Base-by-base conservation (phyloP, 2,113 vertebrate genomes). In the Vulpes vulpes region DNA sequence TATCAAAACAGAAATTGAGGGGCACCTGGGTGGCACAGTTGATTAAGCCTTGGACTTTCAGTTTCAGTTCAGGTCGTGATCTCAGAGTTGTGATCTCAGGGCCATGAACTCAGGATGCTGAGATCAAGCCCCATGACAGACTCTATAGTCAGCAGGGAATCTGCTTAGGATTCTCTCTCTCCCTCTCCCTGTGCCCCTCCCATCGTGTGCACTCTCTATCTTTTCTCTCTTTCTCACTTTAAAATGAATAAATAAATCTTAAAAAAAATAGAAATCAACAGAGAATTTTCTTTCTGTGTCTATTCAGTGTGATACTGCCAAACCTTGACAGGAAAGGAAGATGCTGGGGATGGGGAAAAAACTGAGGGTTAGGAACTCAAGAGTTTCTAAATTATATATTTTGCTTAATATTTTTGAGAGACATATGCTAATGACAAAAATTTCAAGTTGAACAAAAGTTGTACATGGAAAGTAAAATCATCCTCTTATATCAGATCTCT, bases 351-450 rank as follows among this genome's bases (percentile, higher is more conserved):
- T 25, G 51, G 7, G 14, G 11, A 2, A 32, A 65, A 49, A 20
- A 67, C 27, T 38, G 79, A 93, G 35, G 32, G 32, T 49, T 71
- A 55, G 35, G 35, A 82, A 86, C 32, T 69, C 30, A 79, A 82
- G 38, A 71, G 35, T 78, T 91, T 90, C 81, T 85, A 57, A 79
- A 69, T 89, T 15, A 43, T 1, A 49, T 25, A 11, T 71, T 74
- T 78, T 93, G 16, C 43, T 60, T 81, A 79, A 30, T 53, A 92
- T 60, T 86, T 95, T 88, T 53, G 59, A 96, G n/a, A 38, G 65
- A 69, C 27, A 4, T 14, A 60, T 59, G 38, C 12, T 85, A 76
- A 92, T 32, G 25, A 60, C 32, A 92, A 79, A 89, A 67, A 20
- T 53, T 30, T 84, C 25, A 53, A 60, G 25, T 32, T 67, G 12